Percentiles rank a stretch among this genome's conserved stretches.
Evolutionary conservation across 2,888 invertebrate genomes (phyloP).

Genomic region (Phania funesta): DNA sequence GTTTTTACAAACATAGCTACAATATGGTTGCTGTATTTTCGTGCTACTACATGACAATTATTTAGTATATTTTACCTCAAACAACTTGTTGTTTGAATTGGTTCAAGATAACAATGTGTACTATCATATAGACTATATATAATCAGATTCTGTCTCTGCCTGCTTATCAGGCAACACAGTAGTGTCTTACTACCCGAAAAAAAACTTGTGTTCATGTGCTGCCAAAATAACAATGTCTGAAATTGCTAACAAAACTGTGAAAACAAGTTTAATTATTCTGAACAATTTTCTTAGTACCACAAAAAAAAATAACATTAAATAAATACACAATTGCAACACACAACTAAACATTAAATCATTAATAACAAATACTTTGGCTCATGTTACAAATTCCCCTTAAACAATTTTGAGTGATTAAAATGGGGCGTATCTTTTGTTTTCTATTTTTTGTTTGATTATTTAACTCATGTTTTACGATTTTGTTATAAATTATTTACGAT

Average conservation of each 20-base stretch:
- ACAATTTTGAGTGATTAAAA: constrained; percentile 15
- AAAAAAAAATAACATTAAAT: background rate
- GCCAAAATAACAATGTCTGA: constrained; percentile 20
- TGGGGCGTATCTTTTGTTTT: constrained; percentile 31
- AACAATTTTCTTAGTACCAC: constrained; percentile 1
- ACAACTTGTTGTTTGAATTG: constrained; percentile 46
- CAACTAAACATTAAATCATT: constrained; percentile 4
- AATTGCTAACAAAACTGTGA: constrained; percentile 7
- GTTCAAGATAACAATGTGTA: constrained; percentile 49
- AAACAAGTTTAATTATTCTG: constrained; percentile 47
- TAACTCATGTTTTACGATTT: constrained; percentile 27
- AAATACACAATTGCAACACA: constrained; percentile 17
- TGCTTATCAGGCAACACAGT: background rate
- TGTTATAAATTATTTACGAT: constrained; percentile 36
- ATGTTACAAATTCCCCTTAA: constrained; percentile 21
- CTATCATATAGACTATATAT: constrained; percentile 5
- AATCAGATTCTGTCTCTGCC: background rate
- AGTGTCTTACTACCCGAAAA: background rate
- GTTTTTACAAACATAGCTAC: constrained; percentile 18
- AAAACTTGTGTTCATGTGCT: background rate
- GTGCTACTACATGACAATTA: constrained; percentile 60
- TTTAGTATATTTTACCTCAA: constrained; percentile 36
- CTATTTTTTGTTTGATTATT: no score
- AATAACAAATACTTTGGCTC: constrained; percentile 15
- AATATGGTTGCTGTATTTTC: constrained; percentile 20